Percentiles rank a stretch among this genome's conserved stretches.
These are phyloP conservation scores for Lasioglossum morio DNA, from an alignment of 2,888 invertebrate species.

Conservation along the genomic window DNA sequence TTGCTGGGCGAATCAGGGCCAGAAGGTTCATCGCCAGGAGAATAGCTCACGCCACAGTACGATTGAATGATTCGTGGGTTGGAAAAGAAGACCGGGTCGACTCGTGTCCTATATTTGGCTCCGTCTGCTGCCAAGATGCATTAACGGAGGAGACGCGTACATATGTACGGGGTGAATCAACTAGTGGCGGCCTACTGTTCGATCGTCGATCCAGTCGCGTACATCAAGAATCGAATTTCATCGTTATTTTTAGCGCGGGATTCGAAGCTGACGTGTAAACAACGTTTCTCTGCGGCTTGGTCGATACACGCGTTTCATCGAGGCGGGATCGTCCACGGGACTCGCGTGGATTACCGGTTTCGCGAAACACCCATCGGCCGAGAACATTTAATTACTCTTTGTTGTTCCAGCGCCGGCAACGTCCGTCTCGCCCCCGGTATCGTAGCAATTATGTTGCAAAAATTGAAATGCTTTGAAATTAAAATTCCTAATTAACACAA, in stretches of 20 bases:
- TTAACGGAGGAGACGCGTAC: slow-evolving; percentile 39
- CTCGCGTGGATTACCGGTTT: background rate
- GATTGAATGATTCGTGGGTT: slow-evolving; percentile 27
- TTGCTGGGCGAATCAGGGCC: background rate
- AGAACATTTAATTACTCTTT: background rate
- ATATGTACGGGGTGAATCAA: slow-evolving; percentile 45
- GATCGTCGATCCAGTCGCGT: slow-evolving; percentile 48
- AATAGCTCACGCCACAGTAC: background rate
- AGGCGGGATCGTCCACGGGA: background rate
- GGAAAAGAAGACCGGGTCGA: slow-evolving; percentile 35
- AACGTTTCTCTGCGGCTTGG: background rate
- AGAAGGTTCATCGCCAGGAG: background rate
- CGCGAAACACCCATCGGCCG: background rate
- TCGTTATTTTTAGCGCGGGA: slow-evolving; percentile 49
- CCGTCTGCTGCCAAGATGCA: slow-evolving; percentile 49
- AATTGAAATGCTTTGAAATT: no score
- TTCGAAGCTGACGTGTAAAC: slow-evolving; percentile 21
- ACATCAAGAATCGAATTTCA: slow-evolving; percentile 56
- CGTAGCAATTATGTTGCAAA: no score
- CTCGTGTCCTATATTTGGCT: slow-evolving; percentile 51
- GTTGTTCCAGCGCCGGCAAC: background rate
- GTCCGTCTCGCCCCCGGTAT: no score
- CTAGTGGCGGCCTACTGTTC: slow-evolving; percentile 50
- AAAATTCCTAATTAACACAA: no score
- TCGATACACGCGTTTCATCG: background rate